A percentile compares a stretch with the other conserved stretches of the same genome.
Conservation (phyloP, 2,797 vertebrate genomes). For the Simalia tracyae region DNA sequence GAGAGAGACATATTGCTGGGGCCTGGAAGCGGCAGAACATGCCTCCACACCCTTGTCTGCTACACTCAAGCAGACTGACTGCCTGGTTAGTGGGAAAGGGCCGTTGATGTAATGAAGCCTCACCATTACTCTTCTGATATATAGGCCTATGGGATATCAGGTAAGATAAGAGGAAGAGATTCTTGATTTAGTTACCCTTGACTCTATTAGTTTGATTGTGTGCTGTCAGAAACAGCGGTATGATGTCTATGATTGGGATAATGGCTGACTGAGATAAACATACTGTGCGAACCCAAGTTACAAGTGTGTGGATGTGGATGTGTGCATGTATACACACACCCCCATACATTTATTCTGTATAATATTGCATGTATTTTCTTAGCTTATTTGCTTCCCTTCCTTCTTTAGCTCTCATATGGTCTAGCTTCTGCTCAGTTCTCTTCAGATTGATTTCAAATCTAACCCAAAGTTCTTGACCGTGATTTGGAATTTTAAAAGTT, state of each 20-base stretch:
- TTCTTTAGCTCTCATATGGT: neutral
- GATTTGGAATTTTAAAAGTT: neutral
- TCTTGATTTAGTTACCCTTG: neutral
- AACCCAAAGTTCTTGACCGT: neutral
- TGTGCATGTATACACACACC: too few species aligned
- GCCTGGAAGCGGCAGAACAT: neutral
- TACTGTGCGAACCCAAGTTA: neutral
- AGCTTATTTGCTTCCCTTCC: neutral
- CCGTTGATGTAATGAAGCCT: neutral
- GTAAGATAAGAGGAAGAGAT: neutral
- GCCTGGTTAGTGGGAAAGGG: neutral
- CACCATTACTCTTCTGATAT: neutral
- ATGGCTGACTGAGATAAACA: neutral
- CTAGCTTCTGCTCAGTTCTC: neutral
- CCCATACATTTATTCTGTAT: neutral
- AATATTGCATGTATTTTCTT: neutral
- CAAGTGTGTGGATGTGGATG: neutral
- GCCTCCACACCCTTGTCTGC: neutral
- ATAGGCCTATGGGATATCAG: neutral
- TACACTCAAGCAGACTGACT: neutral
- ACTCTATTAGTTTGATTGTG: neutral
- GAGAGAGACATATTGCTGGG: neutral
- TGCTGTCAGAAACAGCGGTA: neutral
- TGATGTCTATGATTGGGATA: neutral
- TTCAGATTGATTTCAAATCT: neutral